Percentiles rank a stretch among this genome's conserved stretches.
Conservation (phyloP, 1,140 invertebrate genomes). For the Cherax destructor region DNA sequence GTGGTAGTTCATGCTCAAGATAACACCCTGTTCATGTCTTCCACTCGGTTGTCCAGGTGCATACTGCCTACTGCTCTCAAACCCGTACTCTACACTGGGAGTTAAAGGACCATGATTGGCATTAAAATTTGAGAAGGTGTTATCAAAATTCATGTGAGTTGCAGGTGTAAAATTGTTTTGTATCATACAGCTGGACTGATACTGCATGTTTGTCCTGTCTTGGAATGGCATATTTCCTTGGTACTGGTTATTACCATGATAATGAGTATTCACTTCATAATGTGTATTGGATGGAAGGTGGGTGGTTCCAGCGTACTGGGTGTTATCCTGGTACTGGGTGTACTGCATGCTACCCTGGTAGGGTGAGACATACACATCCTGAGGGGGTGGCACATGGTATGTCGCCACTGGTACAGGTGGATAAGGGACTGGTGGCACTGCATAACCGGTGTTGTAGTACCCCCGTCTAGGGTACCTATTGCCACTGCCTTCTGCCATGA, state of each 20-base stretch:
- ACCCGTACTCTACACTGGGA: background rate
- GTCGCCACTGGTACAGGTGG: conserved; percentile 15
- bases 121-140: conserved; percentile 30
- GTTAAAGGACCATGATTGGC: conserved; percentile 1
- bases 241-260: conserved; percentile 31
- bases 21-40: background rate
- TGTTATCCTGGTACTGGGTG: conserved; percentile 34
- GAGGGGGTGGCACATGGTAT: background rate
- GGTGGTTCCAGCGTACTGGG: conserved; percentile 6
- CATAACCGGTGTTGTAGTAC: conserved; percentile 3
- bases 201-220: conserved; percentile 36
- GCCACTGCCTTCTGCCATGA: conserved; percentile 39
- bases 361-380: conserved; percentile 17
- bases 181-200: conserved; percentile 34
- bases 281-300: background rate
- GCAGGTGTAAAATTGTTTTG: background rate
- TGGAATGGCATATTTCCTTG: conserved; percentile 42
- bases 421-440: background rate
- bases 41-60: background rate
- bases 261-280: conserved; percentile 25
- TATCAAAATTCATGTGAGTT: conserved; percentile 15
- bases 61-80: background rate
- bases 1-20: background rate
- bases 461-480: conserved; percentile 22
- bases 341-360: conserved; percentile 21